phyloP scores from a whole-genome alignment of 2,113 vertebrate species.

The Oryzias celebensis region DNA sequence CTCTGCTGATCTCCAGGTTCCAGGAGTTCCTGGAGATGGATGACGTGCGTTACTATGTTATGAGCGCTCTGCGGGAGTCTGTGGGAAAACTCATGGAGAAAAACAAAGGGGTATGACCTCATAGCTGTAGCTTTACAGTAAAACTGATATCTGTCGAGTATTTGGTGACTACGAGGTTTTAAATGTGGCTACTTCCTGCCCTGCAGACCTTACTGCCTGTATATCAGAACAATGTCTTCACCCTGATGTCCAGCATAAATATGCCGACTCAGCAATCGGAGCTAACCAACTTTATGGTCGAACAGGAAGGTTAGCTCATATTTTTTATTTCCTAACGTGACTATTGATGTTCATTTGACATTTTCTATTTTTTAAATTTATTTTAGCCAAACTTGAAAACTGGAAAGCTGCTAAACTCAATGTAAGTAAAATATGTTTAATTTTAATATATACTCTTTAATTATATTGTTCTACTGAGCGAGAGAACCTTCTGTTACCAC shows the following conservation, averaged over 20 bases:
- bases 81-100: slow-evolving; percentile 75
- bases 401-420: slow-evolving; percentile 86
- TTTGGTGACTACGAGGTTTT: neutral
- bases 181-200: slow-evolving; percentile 3
- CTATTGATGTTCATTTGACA: neutral
- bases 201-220: slow-evolving; percentile 62
- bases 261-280: slow-evolving; percentile 78
- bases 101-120: slow-evolving; percentile 77
- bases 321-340: neutral
- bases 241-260: slow-evolving; percentile 82
- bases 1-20: slow-evolving; percentile 85
- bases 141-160: neutral
- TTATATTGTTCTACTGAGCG: neutral
- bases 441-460: neutral
- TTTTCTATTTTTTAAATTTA: neutral
- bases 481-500: slow-evolving; percentile 3
- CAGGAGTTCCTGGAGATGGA: slow-evolving; percentile 86
- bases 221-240: slow-evolving; percentile 85
- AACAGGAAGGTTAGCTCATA: slow-evolving; percentile 77
- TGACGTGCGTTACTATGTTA: slow-evolving; percentile 88
- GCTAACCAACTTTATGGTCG: slow-evolving; percentile 81
- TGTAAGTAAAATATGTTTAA: slow-evolving; percentile 66
- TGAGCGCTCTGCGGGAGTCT: slow-evolving; percentile 73
- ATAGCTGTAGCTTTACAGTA: too few species aligned
- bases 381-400: slow-evolving; percentile 78